Evolutionary conservation across 1,140 invertebrate species (phyloP).

Genomic region (Mercenaria mercenaria): DNA sequence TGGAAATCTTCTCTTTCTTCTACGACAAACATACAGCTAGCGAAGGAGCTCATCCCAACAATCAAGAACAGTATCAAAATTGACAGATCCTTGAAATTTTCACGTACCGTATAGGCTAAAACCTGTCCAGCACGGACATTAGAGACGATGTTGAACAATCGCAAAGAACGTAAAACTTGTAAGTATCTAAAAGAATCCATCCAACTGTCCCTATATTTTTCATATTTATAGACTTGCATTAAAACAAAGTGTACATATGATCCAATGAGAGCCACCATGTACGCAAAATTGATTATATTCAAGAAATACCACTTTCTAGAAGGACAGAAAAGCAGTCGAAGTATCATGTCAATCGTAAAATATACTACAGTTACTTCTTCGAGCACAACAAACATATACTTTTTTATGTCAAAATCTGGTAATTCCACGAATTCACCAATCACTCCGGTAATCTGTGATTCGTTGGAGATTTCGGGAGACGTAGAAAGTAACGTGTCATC

Average conservation of each 20-base stretch:
- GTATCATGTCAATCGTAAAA: too few species aligned
- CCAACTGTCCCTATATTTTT: not conserved
- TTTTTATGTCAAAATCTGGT: too few species aligned
- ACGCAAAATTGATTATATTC: too few species aligned
- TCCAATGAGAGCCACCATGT: too few species aligned
- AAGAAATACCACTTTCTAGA: too few species aligned
- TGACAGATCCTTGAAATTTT: not conserved
- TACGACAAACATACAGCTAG: conserved; percentile 31
- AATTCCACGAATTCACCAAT: too few species aligned
- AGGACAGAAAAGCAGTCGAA: too few species aligned
- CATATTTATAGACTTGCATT: not conserved
- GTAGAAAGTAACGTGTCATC: too few species aligned
- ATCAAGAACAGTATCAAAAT: conserved; percentile 40
- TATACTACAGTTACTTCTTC: too few species aligned
- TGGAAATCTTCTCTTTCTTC: not conserved
- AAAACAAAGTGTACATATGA: not conserved
- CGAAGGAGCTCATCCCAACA: conserved; percentile 28
- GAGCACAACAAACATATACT: too few species aligned
- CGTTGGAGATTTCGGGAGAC: too few species aligned
- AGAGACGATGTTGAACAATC: conserved; percentile 21
- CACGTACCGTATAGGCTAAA: conserved; percentile 1
- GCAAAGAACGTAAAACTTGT: conserved; percentile 32
- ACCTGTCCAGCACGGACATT: conserved; percentile 38
- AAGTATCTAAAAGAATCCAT: not conserved
- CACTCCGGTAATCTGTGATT: too few species aligned